Conservation (phyloP, 2,888 invertebrate genomes). For the Choreutis nemorana region DNA sequence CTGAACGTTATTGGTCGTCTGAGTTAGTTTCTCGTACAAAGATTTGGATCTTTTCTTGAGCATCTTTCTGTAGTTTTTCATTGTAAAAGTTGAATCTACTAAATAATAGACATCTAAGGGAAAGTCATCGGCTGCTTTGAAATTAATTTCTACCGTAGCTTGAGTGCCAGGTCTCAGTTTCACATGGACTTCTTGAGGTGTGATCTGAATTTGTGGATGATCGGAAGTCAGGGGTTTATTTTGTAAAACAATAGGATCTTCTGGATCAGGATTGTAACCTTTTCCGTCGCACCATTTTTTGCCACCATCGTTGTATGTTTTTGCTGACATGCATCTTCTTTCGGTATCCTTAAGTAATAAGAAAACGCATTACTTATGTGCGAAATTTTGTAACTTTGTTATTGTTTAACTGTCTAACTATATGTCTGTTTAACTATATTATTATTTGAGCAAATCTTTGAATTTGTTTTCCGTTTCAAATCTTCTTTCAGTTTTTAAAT, state of each 20-base stretch:
- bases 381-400: no score
- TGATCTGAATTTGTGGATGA: slow-evolving; percentile 43
- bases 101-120: slow-evolving; percentile 86
- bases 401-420: no score
- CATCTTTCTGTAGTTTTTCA: slow-evolving; percentile 66
- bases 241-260: not conserved
- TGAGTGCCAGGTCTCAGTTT: slow-evolving; percentile 52
- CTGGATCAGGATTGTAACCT: slow-evolving; percentile 15
- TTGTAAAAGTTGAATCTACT: slow-evolving; percentile 81
- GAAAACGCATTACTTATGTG: no score
- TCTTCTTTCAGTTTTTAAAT: no score
- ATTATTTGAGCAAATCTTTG: no score
- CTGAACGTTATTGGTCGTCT: slow-evolving; percentile 69
- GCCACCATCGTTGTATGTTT: no score
- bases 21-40: slow-evolving; percentile 53
- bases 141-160: slow-evolving; percentile 43
- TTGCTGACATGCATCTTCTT: no score
- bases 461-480: no score
- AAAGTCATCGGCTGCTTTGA: slow-evolving; percentile 74
- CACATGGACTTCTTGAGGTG: slow-evolving; percentile 61
- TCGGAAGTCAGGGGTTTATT: slow-evolving; percentile 13
- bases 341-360: no score
- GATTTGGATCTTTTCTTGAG: slow-evolving; percentile 54
- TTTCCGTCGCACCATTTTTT: slow-evolving; percentile 22
- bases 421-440: no score